phyloP scores from a whole-genome alignment of 1,140 invertebrate genomes.

The Drosophila bocki region DNA sequence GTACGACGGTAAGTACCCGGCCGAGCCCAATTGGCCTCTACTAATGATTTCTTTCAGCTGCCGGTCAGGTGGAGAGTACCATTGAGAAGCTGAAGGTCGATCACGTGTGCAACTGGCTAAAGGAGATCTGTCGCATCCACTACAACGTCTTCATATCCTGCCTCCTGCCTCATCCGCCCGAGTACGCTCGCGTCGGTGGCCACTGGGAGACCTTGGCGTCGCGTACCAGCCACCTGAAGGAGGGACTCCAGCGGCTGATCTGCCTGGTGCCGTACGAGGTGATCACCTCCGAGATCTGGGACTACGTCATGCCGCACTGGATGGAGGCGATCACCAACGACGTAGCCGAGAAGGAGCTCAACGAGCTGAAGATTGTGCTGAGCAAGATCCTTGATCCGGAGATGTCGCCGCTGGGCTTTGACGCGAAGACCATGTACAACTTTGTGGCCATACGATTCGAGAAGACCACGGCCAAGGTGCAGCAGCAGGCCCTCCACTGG shows the following conservation, averaged over 20 bases:
- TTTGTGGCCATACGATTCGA: conserved; percentile 96
- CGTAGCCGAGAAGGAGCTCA: conserved; percentile 95
- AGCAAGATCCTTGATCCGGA: conserved; percentile 99
- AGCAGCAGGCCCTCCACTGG: conserved; percentile 98
- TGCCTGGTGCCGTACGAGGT: conserved; percentile 99
- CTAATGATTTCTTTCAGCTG: conserved; percentile 50
- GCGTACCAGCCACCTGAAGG: conserved; percentile 96
- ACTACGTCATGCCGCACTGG: conserved; percentile 99
- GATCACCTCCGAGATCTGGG: conserved; percentile 98
- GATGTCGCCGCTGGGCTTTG: conserved; percentile 97
- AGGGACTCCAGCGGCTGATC: conserved; percentile 96
- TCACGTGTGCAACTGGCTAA: conserved; percentile 97
- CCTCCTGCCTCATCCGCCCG: conserved; percentile 91
- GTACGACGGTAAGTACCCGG: conserved; percentile 91
- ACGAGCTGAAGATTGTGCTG: conserved; percentile 96
- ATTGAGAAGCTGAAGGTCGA: conserved; percentile 97
- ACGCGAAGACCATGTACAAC: conserved; percentile 96
- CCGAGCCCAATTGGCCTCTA: not conserved
- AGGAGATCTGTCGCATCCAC: conserved; percentile 93
- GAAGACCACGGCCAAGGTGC: conserved; percentile 93
- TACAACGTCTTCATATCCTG: conserved; percentile 94
- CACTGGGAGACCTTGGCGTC: conserved; percentile 97
- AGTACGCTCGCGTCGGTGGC: conserved; percentile 91
- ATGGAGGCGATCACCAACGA: conserved; percentile 98
- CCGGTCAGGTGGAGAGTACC: conserved; percentile 91